A percentile compares a stretch with the other conserved stretches of the same genome.
Conservation (phyloP, 2,113 vertebrate species). For the Motacilla alba region DNA sequence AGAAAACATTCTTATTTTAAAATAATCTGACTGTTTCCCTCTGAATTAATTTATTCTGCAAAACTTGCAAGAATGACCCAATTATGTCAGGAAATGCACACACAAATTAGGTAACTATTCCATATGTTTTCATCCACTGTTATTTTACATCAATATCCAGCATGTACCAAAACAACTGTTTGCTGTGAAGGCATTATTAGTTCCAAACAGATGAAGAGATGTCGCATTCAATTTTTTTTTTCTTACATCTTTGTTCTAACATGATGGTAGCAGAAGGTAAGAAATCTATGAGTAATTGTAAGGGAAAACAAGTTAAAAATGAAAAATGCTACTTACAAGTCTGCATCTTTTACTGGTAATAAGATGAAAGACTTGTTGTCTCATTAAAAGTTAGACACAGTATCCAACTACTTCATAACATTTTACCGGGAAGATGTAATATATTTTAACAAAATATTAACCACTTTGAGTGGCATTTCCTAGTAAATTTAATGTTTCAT, state of each 20-base stretch:
- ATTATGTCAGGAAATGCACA: constrained; percentile 34
- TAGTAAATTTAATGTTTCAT: background rate
- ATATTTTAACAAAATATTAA: background rate
- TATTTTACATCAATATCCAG: constrained; percentile 25
- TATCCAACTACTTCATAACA: background rate
- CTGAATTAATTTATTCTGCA: constrained; percentile 1
- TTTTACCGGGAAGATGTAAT: background rate
- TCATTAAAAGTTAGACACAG: constrained; percentile 9
- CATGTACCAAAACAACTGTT: constrained; percentile 29
- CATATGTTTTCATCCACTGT: constrained; percentile 36
- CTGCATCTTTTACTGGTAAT: background rate
- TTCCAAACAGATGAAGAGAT: constrained; percentile 47
- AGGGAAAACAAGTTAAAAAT: background rate
- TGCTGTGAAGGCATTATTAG: constrained; percentile 46
- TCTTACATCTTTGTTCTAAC: background rate
- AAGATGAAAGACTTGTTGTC: constrained; percentile 19
- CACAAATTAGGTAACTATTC: constrained; percentile 19
- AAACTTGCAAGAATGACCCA: background rate
- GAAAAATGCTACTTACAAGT: background rate
- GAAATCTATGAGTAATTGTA: background rate
- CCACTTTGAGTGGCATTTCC: background rate
- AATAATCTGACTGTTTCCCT: background rate
- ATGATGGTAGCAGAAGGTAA: background rate
- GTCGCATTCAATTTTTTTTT: background rate
- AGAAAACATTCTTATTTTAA: background rate